Percentiles rank a stretch among this genome's conserved stretches.
Conservation (phyloP, 2,113 vertebrate species). For the Leptodactylus fuscus region DNA sequence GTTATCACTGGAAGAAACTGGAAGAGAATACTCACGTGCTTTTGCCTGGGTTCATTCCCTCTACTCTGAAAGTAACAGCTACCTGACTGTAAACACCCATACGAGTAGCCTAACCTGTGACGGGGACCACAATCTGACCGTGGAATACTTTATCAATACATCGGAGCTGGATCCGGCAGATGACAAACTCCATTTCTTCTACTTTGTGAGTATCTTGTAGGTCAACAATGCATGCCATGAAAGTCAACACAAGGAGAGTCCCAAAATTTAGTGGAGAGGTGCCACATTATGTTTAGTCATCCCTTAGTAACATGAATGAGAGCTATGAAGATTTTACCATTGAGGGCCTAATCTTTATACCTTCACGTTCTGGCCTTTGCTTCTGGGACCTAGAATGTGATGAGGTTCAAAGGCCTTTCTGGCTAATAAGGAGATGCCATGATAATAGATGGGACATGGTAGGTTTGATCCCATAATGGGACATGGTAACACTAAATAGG, state of each 20-base stretch:
- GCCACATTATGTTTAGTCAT: not conserved
- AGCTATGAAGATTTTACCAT: not conserved
- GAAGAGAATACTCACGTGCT: not conserved
- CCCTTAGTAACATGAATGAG: not conserved
- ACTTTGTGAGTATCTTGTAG: constrained; percentile 12
- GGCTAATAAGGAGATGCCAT: too few species aligned
- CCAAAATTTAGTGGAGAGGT: not conserved
- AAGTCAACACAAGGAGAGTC: too few species aligned
- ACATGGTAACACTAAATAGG: too few species aligned
- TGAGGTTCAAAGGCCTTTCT: too few species aligned
- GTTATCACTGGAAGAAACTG: constrained; percentile 27
- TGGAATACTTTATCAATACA: constrained; percentile 50
- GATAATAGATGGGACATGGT: too few species aligned
- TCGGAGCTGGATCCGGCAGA: not conserved
- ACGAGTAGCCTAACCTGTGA: not conserved
- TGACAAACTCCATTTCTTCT: constrained; percentile 3
- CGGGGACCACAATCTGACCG: not conserved
- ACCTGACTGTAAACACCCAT: not conserved
- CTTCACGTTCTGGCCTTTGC: not conserved
- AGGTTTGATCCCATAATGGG: too few species aligned
- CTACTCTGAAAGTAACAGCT: constrained; percentile 42
- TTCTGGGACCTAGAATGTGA: not conserved
- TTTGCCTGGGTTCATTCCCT: not conserved
- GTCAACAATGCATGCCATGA: not conserved
- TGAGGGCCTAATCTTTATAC: not conserved